Evolutionary conservation across 2,888 invertebrate genomes (phyloP).

Genomic region (Steromphala cineraria): DNA sequence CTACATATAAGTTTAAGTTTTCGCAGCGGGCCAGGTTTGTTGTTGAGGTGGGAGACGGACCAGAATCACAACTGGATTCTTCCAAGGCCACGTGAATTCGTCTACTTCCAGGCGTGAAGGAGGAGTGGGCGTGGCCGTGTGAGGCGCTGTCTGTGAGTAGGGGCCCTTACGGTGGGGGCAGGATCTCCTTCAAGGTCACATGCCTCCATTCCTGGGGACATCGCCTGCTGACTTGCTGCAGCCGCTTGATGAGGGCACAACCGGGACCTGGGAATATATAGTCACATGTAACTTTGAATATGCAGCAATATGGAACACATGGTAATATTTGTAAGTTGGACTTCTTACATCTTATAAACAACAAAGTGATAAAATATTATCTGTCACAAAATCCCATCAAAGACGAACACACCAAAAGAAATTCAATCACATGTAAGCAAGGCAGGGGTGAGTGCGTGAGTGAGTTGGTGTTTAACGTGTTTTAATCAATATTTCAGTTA

Average conservation of each 20-base stretch:
- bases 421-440: no score
- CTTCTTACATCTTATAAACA: no score
- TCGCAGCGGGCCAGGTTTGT: slow-evolving; percentile 37
- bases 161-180: slow-evolving; percentile 13
- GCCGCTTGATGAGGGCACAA: slow-evolving; percentile 42
- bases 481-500: no score
- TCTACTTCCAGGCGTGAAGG: slow-evolving; percentile 30
- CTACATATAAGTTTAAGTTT: slow-evolving; percentile 13
- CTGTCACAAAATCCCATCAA: no score
- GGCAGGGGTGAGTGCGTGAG: no score
- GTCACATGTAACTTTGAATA: no score
- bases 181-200: slow-evolving; percentile 27
- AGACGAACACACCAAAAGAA: no score
- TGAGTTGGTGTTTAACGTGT: no score
- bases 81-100: slow-evolving; percentile 39
- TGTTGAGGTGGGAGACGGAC: slow-evolving; percentile 45
- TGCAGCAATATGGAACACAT: no score
- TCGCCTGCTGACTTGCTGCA: slow-evolving; percentile 22
- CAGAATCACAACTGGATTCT: slow-evolving; percentile 35
- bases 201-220: slow-evolving; percentile 39
- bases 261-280: slow-evolving; percentile 25
- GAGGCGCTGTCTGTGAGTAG: slow-evolving; percentile 14
- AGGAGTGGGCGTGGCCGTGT: no score
- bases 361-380: no score
- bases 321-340: no score